Evolutionary conservation across 2,888 invertebrate species (phyloP), one percentile per base, ranked within the genome.

Genomic region (Eudasyphora cyanicolor): DNA sequence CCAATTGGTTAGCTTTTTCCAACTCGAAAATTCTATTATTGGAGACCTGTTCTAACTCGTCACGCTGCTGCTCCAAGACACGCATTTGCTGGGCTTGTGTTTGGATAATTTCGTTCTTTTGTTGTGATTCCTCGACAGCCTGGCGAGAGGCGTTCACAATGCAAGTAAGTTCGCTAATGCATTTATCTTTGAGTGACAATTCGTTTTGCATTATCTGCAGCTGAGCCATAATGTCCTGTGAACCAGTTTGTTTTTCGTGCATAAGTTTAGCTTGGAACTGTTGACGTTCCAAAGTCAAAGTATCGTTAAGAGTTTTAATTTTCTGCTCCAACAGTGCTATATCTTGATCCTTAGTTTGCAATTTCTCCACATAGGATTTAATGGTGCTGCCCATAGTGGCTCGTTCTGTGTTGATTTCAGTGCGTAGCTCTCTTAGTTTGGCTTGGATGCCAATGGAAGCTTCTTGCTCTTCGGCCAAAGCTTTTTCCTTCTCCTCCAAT

Each of bases 401-500:
- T 32, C 92, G 90, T 79, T 92, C 92, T 0, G 88, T 86, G 76
- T 92, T 92, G 14, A 92, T 89, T 87, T 92, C 92, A 0, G 89
- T 88, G n/a, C 97, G 95, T 17, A 98, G 91, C 88, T 97, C 97
- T 87, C 96, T 95, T 62, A 97, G 89, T 91, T 96, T 97, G 42
- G 94, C 95, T 88, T 96, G 96, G 12, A 96, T 94, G 4, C 96
- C 95, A 87, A 94, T 93, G 0, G 96, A 94, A 0, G 96, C 95
- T 88, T 96, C 95, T 85, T 95, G 94, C 89, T 96, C 96, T 85
- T 96, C 96, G 2, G 93, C 91, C 4, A 97, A 91, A 0, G 95
- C 94, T 87, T 96, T 96, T 87, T 97, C 97, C 89, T 96, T 97
- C 86, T 98, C 98, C 24, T 96, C 96, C 32, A 98, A 92, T 91